A percentile compares a stretch with the other conserved stretches of the same genome.
Evolutionary conservation across 2,888 invertebrate genomes (phyloP).

Genomic region (Pinctada fucata): DNA sequence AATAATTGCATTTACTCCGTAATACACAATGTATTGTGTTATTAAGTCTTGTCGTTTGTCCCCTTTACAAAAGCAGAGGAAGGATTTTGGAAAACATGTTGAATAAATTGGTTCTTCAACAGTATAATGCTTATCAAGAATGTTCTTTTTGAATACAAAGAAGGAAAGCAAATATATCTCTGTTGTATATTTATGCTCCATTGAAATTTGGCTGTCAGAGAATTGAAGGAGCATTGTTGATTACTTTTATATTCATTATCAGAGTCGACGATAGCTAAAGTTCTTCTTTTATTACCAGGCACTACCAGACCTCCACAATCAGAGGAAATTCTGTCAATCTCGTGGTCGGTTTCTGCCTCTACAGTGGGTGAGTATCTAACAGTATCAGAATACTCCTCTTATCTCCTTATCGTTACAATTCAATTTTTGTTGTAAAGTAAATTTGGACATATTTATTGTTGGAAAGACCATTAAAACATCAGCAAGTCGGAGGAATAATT

Average conservation of each 20-base stretch:
- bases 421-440: neutral
- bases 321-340: neutral
- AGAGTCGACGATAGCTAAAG: neutral
- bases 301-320: neutral
- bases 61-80: no score
- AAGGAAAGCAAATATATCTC: no score
- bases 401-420: neutral
- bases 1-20: no score
- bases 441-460: neutral
- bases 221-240: no score
- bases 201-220: no score
- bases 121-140: no score
- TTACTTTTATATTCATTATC: neutral
- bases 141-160: no score
- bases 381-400: neutral
- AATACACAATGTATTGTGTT: no score
- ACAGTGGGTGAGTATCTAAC: neutral
- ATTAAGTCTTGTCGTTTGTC: no score
- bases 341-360: neutral
- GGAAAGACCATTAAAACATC: neutral
- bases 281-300: neutral
- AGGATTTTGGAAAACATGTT: no score
- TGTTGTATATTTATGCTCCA: no score
- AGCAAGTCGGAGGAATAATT: neutral
- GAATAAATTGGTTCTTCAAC: no score